Percentiles rank a stretch among this genome's conserved stretches.
Conservation (phyloP, 2,113 vertebrate genomes). For the Cheirogaleus medius region DNA sequence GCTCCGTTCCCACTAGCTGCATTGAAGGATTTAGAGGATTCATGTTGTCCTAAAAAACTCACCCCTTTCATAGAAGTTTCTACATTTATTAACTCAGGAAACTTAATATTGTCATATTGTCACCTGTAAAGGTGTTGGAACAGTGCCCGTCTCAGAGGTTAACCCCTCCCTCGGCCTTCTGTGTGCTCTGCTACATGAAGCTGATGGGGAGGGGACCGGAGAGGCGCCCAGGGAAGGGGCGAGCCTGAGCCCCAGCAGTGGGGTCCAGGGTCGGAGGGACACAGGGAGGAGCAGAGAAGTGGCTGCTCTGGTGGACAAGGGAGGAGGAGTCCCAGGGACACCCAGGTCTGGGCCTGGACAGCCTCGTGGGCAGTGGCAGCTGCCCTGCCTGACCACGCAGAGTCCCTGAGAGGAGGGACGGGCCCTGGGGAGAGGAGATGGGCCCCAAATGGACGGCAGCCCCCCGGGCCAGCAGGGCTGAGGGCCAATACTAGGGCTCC, state of each 20-base stretch:
- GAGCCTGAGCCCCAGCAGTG: rapidly evolving
- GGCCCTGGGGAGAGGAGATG: not conserved
- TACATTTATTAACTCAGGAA: not conserved
- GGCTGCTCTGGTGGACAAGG: no score
- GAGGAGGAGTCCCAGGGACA: not conserved
- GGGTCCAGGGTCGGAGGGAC: not conserved
- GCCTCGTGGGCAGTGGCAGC: not conserved
- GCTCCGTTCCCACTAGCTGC: rapidly evolving
- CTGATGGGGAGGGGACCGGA: not conserved
- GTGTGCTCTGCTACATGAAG: rapidly evolving
- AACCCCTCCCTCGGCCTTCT: rapidly evolving
- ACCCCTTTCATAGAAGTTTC: not conserved
- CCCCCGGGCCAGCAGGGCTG: not conserved
- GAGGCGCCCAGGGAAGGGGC: no score
- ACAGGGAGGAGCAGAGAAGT: no score
- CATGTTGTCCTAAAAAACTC: not conserved
- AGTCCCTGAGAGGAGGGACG: not conserved
- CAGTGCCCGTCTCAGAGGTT: rapidly evolving
- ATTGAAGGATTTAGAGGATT: not conserved
- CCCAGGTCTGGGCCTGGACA: no score
- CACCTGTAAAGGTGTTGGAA: no score
- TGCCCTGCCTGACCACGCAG: not conserved
- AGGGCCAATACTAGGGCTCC: no score
- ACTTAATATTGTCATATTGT: rapidly evolving
- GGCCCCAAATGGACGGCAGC: no score